A percentile compares a stretch with the other conserved stretches of the same genome.
These are phyloP conservation scores for Acarapis woodi DNA, from an alignment of 1,140 invertebrate genomes.

Conservation along the genomic window DNA sequence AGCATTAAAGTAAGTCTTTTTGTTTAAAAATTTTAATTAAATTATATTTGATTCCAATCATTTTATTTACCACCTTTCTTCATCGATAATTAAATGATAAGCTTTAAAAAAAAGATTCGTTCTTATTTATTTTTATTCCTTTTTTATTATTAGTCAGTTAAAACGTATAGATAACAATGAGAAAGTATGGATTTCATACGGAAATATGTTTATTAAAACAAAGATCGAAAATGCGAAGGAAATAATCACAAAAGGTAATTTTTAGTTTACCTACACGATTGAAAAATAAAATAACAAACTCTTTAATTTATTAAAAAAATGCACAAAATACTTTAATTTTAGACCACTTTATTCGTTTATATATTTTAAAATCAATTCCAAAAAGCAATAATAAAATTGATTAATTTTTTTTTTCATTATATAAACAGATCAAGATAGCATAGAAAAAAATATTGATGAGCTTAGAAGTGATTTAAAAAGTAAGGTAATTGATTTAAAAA, in stretches of 20 bases:
- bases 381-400: too few species aligned
- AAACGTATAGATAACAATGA: background rate
- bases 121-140: background rate
- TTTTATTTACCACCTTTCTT: background rate
- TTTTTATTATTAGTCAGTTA: background rate
- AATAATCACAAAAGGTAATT: conserved; percentile 9
- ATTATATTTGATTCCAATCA: background rate
- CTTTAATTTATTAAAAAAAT: too few species aligned
- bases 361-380: background rate
- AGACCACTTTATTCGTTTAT: background rate
- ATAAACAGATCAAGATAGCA: conserved; percentile 7
- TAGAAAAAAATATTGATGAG: conserved; percentile 8
- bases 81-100: background rate
- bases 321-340: too few species aligned
- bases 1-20: conserved; percentile 4
- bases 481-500: conserved; percentile 6
- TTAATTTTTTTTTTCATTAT: background rate
- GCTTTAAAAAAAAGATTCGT: background rate
- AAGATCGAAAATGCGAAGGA: conserved; percentile 5
- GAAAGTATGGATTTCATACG: conserved; percentile 11
- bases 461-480: conserved; percentile 6
- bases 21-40: background rate
- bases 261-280: background rate
- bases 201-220: conserved; percentile 11
- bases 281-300: too few species aligned